Base-by-base conservation (phyloP, 2,797 vertebrate species). In the Garrulus glandarius region DNA sequence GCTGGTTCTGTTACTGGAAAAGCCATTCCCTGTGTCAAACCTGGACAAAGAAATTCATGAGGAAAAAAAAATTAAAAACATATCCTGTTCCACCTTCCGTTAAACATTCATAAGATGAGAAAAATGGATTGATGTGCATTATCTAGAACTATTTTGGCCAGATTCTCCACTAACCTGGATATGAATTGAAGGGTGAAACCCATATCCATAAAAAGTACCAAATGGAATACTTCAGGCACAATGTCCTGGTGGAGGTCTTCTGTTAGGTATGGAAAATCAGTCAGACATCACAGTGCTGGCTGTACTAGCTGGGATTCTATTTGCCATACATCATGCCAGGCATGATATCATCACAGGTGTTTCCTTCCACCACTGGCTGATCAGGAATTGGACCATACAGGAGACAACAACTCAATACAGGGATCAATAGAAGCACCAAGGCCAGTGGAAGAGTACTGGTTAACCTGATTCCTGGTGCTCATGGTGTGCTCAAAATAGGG, bases 281-380 rank as follows among this genome's bases (percentile, higher is more conserved):
- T 41, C 16, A 7, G 21, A 9, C 64, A 24, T 61, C 5, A 10
- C 29, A 37, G 36, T 24, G 24, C 34, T 83, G 64, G 43, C 53
- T 75, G 14, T 30, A 6, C 39, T 16, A 24, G 32, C 23, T 76
- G 67, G 46, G 44, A 34, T 60, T 59, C 20, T 18, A 23, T 9
- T 2, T 2, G 36, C 60, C 1, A 0, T 20, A 12, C 2, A 0
- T 17, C 0, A 3, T 76, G 46, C 14, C 32, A 6, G 6, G 20
- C 41, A 36, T 1, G 7, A 10, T 26, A 11, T 16, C 14, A 17
- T 60, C 44, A 9, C 32, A 14, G 23, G 6, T 53, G n/a, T 64
- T 64, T 69, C 36, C 61, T 79, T 27, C 47, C 36, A 41, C 19
- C 36, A 10, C 10, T 24, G 52, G 10, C 26, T 20, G 27, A 14